Base-by-base conservation (phyloP, 2,888 invertebrate genomes). In the Epistrophella euchroma region DNA sequence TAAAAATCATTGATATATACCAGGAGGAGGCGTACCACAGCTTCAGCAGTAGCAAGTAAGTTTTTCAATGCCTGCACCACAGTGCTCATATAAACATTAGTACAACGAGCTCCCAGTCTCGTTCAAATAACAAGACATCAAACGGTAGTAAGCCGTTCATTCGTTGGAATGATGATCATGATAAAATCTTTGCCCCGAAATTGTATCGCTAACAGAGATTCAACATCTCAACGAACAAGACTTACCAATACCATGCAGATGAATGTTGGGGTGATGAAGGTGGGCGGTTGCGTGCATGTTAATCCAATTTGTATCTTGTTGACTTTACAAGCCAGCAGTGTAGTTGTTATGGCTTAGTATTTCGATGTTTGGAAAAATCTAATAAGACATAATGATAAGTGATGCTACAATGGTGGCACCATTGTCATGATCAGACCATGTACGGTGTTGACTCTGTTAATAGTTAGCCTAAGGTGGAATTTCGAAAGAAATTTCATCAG, bases 251-350 rank as follows among this genome's bases (percentile, higher is more conserved):
- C 68, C 17, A 52, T 28, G n/a, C 32, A 17, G 13, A 35, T 37
- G 28, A 10, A 72, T 56, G 40, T 28, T 70, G 4, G 47, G 79
- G 52, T 28, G 78, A 70, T 74, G 79, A 70, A 77, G 73, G 86
- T 82, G 82, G 86, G 86, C 82, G 86, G 77, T 71, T 64, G 72
- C 77, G 37, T 77, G 77, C 74, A 78, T 86, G 82, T 86, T 82
- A 82, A 86, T 86, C 77, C 86, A 86, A 86, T 86, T 86, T 86
- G 86, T 86, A 77, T 66, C 77, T 86, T 74, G 82, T 78, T 82
- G 77, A 71, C 82, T 86, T 64, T 78, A 82, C 86, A 82, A 78
- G 73, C 25, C 66, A 47, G 32, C 50, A 37, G 79, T 66, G 79
- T 73, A 32, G 60, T 52, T 19, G 37, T 56, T 28, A 60, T 55